Evolutionary conservation across 2,113 vertebrate genomes (phyloP), one percentile per base, ranked within the genome.

Genomic region (Baryphthengus martii): DNA sequence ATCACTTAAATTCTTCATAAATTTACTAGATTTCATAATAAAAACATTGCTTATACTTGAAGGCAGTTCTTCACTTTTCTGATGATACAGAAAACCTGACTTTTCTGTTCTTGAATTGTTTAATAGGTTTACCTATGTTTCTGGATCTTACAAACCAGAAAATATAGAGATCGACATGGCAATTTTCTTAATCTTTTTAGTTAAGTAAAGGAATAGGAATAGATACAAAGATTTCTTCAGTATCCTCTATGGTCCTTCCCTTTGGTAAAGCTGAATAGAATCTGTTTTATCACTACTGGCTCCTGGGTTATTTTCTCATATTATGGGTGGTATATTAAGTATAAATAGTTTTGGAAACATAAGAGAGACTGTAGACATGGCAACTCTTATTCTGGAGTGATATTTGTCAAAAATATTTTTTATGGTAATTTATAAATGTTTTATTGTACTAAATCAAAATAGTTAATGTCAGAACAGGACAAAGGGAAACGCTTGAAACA

Each of bases 401-500:
- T 82, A 81, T 67, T 85, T 84, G 42, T 89, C 62, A 85, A 75
- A 55, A 92, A 24, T 75, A n/a, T 47, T 25, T 74, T 40, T 94
- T 96, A 59, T 80, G 33, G 50, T 47, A 87, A 53, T 45, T 16
- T 40, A 80, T n/a, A 83, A 95, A 58, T 58, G 23, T 23, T 89
- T 72, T 73, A 63, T 68, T 73, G 6, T 93, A 61, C 8, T 29
- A 59, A 95, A 62, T 95, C 67, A 88, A 92, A 91, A 88, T 68
- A 70, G 59, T 85, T 94, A 70, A 61, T 84, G 20, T 85, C 52
- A 88, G 63, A 75, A 89, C 81, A 95, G 76, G 83, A 85, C 67
- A 62, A 91, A 59, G 50, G 31, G 63, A 96, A 95, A 49, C 72
- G 33, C 66, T 92, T 93, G 71, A 90, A 94, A 92, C 53, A 94